Conservation (phyloP, 2,113 vertebrate genomes). For the Edolisoma coerulescens region DNA sequence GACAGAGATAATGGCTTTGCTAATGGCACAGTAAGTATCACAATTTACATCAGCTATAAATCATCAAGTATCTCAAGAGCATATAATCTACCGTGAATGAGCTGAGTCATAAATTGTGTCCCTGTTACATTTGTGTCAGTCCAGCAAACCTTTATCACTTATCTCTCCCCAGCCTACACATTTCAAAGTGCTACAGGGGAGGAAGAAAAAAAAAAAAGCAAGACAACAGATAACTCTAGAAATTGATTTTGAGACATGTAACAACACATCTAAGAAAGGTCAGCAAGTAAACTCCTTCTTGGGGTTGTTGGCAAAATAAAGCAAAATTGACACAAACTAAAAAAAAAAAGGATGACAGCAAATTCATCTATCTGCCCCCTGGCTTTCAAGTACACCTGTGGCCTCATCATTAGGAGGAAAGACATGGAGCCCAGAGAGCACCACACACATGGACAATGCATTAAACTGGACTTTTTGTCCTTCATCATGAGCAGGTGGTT, state of each 20-base stretch:
- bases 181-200: background rate
- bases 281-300: background rate
- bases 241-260: conserved; percentile 23
- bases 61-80: background rate
- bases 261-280: conserved; percentile 20
- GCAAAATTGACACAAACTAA: background rate
- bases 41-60: conserved; percentile 43
- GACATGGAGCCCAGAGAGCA: background rate
- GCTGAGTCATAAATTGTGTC: conserved; percentile 14
- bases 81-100: background rate
- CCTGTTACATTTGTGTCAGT: background rate
- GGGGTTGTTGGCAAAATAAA: background rate
- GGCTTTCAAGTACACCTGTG: background rate
- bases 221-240: background rate
- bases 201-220: background rate
- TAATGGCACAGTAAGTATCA: conserved; percentile 40
- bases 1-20: conserved; percentile 29
- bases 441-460: background rate
- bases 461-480: background rate
- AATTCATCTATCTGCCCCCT: background rate
- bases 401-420: background rate
- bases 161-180: background rate
- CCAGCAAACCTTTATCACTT: background rate
- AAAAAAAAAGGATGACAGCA: background rate
- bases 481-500: background rate